phyloP scores from a whole-genome alignment of 2,113 vertebrate species.

The Pygoscelis adeliae region DNA sequence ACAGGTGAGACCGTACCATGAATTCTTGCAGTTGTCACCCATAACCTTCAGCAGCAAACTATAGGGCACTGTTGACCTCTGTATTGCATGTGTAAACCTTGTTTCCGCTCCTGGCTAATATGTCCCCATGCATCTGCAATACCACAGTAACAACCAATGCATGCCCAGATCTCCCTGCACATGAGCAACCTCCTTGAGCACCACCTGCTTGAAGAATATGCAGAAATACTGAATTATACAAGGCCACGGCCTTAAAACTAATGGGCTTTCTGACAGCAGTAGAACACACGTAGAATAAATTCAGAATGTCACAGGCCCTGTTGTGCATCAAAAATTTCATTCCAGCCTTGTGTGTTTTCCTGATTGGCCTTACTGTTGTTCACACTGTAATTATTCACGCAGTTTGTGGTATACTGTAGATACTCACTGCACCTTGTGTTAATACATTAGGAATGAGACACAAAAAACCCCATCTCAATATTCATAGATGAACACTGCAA shows the following conservation, averaged over 20 bases:
- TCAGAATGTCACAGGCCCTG: background rate
- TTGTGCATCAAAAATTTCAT: background rate
- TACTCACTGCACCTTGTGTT: background rate
- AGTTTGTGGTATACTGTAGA: background rate
- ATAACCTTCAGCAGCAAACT: background rate
- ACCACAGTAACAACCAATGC: background rate
- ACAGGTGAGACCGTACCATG: background rate
- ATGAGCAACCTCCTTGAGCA: background rate
- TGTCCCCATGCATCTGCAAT: background rate
- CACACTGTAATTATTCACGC: background rate
- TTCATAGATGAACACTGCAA: constrained; percentile 37
- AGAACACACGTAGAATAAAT: background rate
- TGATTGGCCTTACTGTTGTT: background rate
- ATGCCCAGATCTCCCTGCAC: background rate
- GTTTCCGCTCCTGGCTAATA: background rate
- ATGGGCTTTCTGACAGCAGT: background rate
- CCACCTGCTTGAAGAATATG: background rate
- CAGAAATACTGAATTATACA: background rate
- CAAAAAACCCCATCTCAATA: background rate
- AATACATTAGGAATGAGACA: background rate
- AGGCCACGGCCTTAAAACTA: background rate
- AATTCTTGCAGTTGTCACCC: background rate
- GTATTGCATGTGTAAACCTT: background rate
- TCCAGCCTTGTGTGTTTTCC: background rate
- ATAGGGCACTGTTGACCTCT: background rate